Percentiles rank a stretch among this genome's conserved stretches.
Evolutionary conservation across 1,140 invertebrate species (phyloP).

Genomic region (Papilio helenus): DNA sequence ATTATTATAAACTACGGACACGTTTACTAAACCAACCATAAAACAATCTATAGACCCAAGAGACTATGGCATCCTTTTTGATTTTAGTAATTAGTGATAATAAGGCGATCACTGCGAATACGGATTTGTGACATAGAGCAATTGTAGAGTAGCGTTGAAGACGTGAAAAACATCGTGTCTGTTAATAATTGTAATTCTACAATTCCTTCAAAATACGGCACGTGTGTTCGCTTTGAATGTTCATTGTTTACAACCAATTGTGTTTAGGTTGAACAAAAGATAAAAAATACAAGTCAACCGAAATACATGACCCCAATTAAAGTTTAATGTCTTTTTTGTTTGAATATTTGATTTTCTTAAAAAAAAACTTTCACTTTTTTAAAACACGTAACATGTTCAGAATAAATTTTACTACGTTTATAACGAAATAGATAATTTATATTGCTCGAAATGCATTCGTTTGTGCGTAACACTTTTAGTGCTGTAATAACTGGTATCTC

Average conservation of each 20-base stretch:
- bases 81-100: background rate
- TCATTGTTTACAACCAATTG: background rate
- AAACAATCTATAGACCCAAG: background rate
- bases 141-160: background rate
- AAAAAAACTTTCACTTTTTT: slow-evolving; percentile 12
- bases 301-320: background rate
- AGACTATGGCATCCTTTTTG: background rate
- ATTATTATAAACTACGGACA: background rate
- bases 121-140: too few relatives aligned
- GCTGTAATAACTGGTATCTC: background rate
- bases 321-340: background rate
- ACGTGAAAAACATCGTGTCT: background rate
- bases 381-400: background rate
- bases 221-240: background rate
- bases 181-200: background rate
- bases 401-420: background rate
- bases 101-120: background rate
- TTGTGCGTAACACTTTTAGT: background rate
- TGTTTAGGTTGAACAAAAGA: background rate
- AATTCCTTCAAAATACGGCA: background rate
- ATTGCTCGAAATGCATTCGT: background rate
- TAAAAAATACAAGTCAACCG: too few relatives aligned
- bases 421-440: background rate
- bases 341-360: too few relatives aligned
- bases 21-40: background rate